These are phyloP conservation scores for Brachionus sp. DNA, from an alignment of 1,140 invertebrate species.

Conservation along the genomic window DNA sequence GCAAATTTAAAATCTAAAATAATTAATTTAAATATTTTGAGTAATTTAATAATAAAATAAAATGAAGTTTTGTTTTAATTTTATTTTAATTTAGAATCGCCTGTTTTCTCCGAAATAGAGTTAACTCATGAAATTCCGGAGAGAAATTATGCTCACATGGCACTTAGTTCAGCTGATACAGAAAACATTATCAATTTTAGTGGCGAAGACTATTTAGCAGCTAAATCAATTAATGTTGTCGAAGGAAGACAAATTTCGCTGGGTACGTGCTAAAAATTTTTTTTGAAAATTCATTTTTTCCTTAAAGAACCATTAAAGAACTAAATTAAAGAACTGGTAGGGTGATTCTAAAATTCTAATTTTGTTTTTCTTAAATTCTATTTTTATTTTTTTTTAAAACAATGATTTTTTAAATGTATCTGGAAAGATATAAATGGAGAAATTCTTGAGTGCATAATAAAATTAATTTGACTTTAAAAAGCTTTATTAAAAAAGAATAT, in stretches of 20 bases:
- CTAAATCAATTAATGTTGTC: conserved; percentile 34
- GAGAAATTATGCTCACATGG: background rate
- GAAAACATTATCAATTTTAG: background rate
- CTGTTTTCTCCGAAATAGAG: conserved; percentile 24
- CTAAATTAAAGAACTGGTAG: too few species aligned
- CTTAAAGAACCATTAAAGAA: too few species aligned
- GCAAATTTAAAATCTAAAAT: conserved; percentile 18
- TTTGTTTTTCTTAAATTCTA: too few species aligned
- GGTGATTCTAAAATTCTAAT: too few species aligned
- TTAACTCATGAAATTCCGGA: conserved; percentile 12
- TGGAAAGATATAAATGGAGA: too few species aligned
- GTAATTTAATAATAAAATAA: background rate
- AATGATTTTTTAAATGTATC: too few species aligned
- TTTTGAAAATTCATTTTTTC: background rate
- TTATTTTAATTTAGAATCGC: background rate
- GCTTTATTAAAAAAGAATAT: too few species aligned
- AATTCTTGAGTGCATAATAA: too few species aligned
- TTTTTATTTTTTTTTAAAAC: too few species aligned
- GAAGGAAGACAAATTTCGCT: conserved; percentile 31
- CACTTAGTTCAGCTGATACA: background rate
- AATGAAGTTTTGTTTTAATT: background rate
- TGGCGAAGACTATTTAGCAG: background rate
- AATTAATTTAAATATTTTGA: conserved; percentile 37
- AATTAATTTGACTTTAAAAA: too few species aligned
- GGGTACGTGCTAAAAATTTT: background rate